Evolutionary conservation across 2,888 invertebrate genomes (phyloP), one percentile per base, ranked within the genome.

Genomic region (Xestia xanthographa): DNA sequence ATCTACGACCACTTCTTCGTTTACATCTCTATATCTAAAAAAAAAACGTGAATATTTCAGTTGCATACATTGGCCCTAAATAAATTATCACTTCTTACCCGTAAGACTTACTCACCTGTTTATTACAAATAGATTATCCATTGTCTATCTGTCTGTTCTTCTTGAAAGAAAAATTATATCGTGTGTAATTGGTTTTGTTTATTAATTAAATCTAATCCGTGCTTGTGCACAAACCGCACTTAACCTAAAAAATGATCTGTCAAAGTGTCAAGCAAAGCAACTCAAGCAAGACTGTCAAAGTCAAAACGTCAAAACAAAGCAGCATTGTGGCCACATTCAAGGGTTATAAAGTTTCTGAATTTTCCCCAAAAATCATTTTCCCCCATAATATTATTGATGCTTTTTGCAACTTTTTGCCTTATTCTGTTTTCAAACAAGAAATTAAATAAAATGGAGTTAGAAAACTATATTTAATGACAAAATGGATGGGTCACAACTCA

Each of bases 81-180:
- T 63, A n/a, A 56, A 41, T 65, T 9, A 65, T 22, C 2, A 53
- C 11, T 53, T 63, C 11, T n/a, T 4, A 63, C 20, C 38, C 45
- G 3, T 43, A 62, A 8, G 34, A 62, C 9, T 50, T 65, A 63
- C 86, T 87, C 94, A 98, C 98, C 98, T 97, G 90, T 98, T 97
- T 72, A 98, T 97, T 82, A 98, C 97, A 91, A 98, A 98, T 85
- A 98, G 95, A 94, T 66, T 78, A 43, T 98, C 98, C 98, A 98
- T 80, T 98, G 12, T 78, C 5, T 53, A 43, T 34, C 11, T 38
- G 26, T 58, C 12, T 3, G 14, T 50, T 20, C 5, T 22, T 58
- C 29, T 62, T 72, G 20, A 11, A 71, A 48, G 8, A 26, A 41
- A 6, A 53, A 20, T n/a, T 12, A 22, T 45, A 26, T 38, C 1